Evolutionary conservation across 2,888 invertebrate species (phyloP).

Genomic region (Lithophane socia): DNA sequence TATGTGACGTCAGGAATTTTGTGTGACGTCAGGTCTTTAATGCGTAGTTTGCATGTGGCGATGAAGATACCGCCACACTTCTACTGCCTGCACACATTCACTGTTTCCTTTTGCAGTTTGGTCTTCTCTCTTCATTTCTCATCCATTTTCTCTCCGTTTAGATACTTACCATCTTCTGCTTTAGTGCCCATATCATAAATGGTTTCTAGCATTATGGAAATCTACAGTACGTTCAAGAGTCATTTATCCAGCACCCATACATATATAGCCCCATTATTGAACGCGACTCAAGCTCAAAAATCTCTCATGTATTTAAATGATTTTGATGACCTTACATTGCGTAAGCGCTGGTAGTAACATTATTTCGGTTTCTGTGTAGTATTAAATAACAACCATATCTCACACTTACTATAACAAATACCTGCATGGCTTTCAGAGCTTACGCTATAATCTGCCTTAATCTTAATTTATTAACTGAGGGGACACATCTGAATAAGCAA

Average conservation of each 20-base stretch:
- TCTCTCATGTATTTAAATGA: conserved; percentile 46
- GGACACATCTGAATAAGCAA: conserved; percentile 83
- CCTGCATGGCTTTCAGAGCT: conserved; percentile 66
- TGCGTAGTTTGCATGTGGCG: too few species aligned
- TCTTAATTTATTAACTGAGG: conserved; percentile 81
- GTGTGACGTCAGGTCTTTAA: too few species aligned
- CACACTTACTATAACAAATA: conserved; percentile 57
- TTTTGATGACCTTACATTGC: conserved; percentile 53
- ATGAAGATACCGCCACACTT: neutral
- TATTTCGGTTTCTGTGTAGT: conserved; percentile 37
- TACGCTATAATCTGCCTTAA: conserved; percentile 77
- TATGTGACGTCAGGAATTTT: too few species aligned
- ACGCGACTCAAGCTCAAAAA: neutral
- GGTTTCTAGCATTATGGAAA: neutral
- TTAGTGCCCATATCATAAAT: too few species aligned
- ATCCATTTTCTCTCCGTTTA: neutral
- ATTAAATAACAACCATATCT: conserved; percentile 53
- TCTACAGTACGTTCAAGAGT: neutral
- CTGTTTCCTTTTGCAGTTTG: too few species aligned
- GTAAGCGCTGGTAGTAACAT: conserved; percentile 37
- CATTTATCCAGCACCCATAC: neutral
- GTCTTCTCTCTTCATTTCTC: neutral
- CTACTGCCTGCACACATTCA: neutral
- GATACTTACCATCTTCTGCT: neutral
- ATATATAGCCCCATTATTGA: neutral